phyloP scores from a whole-genome alignment of 2,113 vertebrate species.

The Tyrannus savana region DNA sequence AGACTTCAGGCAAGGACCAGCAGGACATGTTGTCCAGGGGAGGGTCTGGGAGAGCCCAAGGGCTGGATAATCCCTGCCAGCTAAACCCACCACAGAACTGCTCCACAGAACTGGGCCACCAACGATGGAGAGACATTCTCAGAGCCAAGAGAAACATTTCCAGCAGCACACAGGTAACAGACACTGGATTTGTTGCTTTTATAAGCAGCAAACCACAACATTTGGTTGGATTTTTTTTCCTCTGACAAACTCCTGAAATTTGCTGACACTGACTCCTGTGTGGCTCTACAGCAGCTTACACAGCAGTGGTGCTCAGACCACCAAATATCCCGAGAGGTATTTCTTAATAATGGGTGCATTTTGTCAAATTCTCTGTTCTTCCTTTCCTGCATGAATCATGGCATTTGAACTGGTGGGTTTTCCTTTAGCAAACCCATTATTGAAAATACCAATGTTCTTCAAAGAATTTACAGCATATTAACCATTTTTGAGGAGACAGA shows the following conservation, averaged over 20 bases:
- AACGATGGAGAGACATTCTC: accelerated
- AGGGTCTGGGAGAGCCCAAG: accelerated
- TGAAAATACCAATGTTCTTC: neutral
- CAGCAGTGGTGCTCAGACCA: neutral
- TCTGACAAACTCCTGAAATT: neutral
- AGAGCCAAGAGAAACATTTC: neutral
- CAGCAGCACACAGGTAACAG: slow-evolving; percentile 12
- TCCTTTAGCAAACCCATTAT: neutral
- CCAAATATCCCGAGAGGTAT: neutral
- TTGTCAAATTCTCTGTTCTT: neutral
- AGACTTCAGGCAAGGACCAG: neutral
- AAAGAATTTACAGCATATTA: neutral
- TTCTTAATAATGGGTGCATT: neutral
- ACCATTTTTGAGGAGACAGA: neutral
- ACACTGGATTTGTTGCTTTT: neutral
- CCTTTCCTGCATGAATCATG: neutral
- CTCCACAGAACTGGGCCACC: neutral
- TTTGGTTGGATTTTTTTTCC: neutral
- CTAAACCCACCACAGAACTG: neutral
- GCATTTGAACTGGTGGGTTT: neutral
- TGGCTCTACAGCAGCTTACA: neutral
- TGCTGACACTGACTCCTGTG: neutral
- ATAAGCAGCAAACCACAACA: neutral
- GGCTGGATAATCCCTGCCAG: accelerated
- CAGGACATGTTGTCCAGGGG: accelerated